Conservation (phyloP, 2,797 vertebrate species). For the Artibeus lituratus region DNA sequence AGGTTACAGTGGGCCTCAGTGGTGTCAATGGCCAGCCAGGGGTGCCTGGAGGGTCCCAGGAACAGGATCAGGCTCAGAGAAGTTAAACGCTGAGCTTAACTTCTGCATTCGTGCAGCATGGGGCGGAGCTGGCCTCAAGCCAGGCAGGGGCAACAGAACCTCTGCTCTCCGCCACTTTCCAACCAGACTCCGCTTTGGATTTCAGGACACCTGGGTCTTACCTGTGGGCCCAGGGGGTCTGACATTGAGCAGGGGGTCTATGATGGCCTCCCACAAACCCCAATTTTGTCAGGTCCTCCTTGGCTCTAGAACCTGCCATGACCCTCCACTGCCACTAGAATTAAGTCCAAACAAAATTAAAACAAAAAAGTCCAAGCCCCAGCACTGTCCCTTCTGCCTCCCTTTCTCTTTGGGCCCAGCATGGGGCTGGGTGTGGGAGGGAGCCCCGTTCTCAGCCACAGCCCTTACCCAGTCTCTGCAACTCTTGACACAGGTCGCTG, state of each 20-base stretch:
- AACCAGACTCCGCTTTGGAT: background rate
- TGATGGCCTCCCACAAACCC: background rate
- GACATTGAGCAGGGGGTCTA: background rate
- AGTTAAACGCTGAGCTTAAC: too few relatives aligned
- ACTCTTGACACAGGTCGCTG: background rate
- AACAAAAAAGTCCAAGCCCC: background rate
- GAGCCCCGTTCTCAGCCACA: background rate
- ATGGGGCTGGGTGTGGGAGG: background rate
- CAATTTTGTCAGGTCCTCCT: background rate
- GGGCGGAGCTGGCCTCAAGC: too few relatives aligned
- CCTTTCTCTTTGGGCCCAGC: background rate
- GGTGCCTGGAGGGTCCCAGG: background rate
- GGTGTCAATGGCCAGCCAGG: background rate
- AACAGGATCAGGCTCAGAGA: background rate
- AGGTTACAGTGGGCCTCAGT: background rate
- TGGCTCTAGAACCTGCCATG: background rate
- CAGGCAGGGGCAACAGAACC: background rate
- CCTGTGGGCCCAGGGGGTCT: background rate
- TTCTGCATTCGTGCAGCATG: too few relatives aligned
- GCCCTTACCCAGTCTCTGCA: background rate
- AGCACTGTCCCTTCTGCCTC: background rate
- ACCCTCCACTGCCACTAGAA: background rate
- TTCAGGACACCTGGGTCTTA: background rate
- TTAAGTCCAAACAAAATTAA: background rate
- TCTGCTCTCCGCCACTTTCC: background rate